Percentiles rank a stretch among this genome's conserved stretches.
phyloP scores from a whole-genome alignment of 2,888 invertebrate genomes.

The Drosophila rellima region DNA sequence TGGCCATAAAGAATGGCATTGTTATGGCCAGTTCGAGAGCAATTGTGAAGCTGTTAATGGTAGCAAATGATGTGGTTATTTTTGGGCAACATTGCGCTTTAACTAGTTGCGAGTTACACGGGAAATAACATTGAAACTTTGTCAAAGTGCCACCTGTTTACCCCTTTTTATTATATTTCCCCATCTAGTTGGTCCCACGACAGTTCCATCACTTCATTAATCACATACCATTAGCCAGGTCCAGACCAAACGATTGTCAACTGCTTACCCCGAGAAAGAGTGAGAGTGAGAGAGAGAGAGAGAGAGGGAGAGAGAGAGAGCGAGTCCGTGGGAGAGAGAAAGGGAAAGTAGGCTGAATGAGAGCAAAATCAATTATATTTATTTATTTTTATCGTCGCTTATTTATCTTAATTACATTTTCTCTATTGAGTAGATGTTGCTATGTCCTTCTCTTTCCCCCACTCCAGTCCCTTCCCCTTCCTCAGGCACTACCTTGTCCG shows the following conservation, averaged over 20 bases:
- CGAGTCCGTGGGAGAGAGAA: background rate
- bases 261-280: slow-evolving; percentile 20
- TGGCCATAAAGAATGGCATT: slow-evolving; percentile 33
- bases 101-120: slow-evolving; percentile 47
- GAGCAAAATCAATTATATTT: slow-evolving; percentile 75
- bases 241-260: slow-evolving; percentile 69
- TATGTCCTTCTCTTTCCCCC: slow-evolving; percentile 32
- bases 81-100: slow-evolving; percentile 4
- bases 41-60: slow-evolving; percentile 38
- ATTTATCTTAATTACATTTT: slow-evolving; percentile 81
- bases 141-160: slow-evolving; percentile 23
- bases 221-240: slow-evolving; percentile 70
- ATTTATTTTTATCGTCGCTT: slow-evolving; percentile 76
- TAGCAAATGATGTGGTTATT: slow-evolving; percentile 28
- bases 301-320: background rate
- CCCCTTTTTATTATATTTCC: background rate
- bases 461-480: background rate
- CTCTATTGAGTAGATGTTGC: slow-evolving; percentile 67
- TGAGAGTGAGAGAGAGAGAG: background rate
- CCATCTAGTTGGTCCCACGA: background rate
- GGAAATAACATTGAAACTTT: slow-evolving; percentile 11
- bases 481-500: background rate
- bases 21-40: slow-evolving; percentile 21
- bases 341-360: background rate
- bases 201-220: slow-evolving; percentile 63